Base-by-base conservation (phyloP, 2,113 vertebrate genomes). In the Apus apus region DNA sequence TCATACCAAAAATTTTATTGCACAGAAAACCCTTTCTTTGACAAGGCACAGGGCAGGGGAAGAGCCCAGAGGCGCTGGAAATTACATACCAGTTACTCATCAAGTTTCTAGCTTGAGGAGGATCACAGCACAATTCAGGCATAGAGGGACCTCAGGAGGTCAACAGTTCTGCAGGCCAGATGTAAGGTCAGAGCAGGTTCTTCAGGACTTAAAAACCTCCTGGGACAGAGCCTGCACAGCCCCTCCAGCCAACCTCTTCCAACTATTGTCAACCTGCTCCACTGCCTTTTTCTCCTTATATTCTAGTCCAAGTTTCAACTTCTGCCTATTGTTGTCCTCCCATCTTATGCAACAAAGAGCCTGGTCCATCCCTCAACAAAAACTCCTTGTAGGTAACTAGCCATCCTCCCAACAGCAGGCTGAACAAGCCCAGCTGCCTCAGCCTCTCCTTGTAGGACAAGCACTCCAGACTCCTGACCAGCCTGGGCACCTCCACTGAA, bases 131-230 rank as follows among this genome's bases (percentile, higher is more conserved):
- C 29, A 56, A 51, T 27, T 54, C 6, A 9, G 13, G 46, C 25
- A 22, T 1, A 30, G n/a, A 20, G 26, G n/a, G 15, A 30, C 32
- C 17, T 46, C 3, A 2, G 19, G 14, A 86, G 18, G 19, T 22
- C 21, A 3, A 0, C 0, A 50, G 23, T 5, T 32, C 40, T 9
- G n/a, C 27, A 51, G 26, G 40, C 14, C 72, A 38, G 48, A 38
- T 68, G 15, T 7, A 25, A n/a, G 21, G 32, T 45, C 43, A 60
- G 13, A 77, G 34, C n/a, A 15, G 21, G 18, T 43, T 8, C 7
- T 19, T 76, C 20, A 22, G n/a, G 25, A 54, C 61, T 62, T 62
- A 45, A 61, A 86, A 73, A 65, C 15, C 15, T 73, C 15, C 21
- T 26, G 17, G 45, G 29, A 65, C 36, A 36, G 21, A 61, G 23